A percentile compares a stretch with the other conserved stretches of the same genome.
Conservation (phyloP, 2,113 vertebrate genomes). For the Ibidorhyncha struthersii region DNA sequence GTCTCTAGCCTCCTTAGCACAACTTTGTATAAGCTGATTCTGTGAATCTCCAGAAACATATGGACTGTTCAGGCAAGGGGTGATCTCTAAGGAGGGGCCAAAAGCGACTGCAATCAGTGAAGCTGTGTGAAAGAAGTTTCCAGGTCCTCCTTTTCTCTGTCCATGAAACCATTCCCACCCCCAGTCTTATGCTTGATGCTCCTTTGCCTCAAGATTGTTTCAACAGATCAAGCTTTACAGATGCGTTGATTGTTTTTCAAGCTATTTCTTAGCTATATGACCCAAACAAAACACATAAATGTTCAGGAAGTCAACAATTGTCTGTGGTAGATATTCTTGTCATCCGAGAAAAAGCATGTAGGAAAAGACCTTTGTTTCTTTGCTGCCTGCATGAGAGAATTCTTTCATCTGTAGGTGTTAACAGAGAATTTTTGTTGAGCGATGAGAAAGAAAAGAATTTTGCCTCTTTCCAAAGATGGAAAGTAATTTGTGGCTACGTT, state of each 20-base stretch:
- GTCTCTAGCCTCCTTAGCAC: slow-evolving; percentile 57
- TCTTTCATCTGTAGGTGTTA: not conserved
- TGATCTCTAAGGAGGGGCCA: not conserved
- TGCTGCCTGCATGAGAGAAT: not conserved
- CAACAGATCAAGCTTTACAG: not conserved
- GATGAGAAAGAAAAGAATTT: not conserved
- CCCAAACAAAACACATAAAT: rapidly evolving
- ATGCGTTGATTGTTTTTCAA: not conserved
- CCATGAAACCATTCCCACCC: not conserved
- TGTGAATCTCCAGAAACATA: slow-evolving; percentile 40
- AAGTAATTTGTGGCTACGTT: not conserved
- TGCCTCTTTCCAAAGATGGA: not conserved
- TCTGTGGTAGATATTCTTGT: not conserved
- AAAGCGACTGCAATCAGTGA: not conserved
- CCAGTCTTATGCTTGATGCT: not conserved
- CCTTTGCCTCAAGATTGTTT: not conserved
- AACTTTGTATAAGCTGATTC: slow-evolving; percentile 67
- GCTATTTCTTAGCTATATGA: not conserved
- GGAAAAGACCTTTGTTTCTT: not conserved
- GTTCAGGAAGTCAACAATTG: not conserved
- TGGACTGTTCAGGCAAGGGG: not conserved
- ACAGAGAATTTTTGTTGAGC: not conserved
- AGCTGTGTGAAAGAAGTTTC: not conserved
- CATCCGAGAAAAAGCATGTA: not conserved
- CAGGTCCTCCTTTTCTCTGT: not conserved